Conservation (phyloP, 1,140 invertebrate genomes). For the Apis laboriosa region DNA sequence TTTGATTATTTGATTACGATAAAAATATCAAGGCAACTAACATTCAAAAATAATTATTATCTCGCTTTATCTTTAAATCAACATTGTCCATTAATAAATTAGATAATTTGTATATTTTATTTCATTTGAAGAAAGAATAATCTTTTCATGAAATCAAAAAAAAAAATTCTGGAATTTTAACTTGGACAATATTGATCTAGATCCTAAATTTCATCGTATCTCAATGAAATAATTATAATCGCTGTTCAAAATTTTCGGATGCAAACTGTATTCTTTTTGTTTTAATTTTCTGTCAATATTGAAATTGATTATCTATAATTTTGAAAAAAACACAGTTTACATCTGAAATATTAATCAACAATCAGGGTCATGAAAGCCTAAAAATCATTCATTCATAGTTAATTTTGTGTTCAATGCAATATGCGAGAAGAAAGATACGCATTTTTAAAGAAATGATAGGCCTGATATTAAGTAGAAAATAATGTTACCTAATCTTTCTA, state of each 20-base stretch:
- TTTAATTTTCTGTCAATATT: background rate
- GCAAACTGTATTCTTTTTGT: background rate
- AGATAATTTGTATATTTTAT: too few relatives aligned
- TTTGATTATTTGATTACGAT: background rate
- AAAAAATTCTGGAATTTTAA: background rate
- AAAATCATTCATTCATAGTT: conserved; percentile 26
- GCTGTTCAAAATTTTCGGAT: background rate
- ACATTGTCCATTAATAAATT: background rate
- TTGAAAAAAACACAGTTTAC: background rate
- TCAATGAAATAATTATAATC: conserved; percentile 11
- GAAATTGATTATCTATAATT: background rate
- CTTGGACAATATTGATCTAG: conserved; percentile 1
- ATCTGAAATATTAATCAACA: conserved; percentile 20
- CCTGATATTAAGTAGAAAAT: background rate
- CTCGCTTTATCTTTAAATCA: conserved; percentile 24
- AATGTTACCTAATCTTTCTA: conserved; percentile 88
- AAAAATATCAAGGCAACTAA: background rate
- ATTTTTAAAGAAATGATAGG: background rate
- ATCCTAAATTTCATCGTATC: conserved; percentile 1
- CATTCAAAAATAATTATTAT: conserved; percentile 26
- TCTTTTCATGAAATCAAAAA: background rate
- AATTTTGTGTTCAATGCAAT: conserved; percentile 33
- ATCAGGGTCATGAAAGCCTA: conserved; percentile 3
- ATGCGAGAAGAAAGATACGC: conserved; percentile 45
- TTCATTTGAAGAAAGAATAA: background rate